Evolutionary conservation across 2,888 invertebrate genomes (phyloP), one percentile per base, ranked within the genome.

Genomic region (Therioaphis trifolii): DNA sequence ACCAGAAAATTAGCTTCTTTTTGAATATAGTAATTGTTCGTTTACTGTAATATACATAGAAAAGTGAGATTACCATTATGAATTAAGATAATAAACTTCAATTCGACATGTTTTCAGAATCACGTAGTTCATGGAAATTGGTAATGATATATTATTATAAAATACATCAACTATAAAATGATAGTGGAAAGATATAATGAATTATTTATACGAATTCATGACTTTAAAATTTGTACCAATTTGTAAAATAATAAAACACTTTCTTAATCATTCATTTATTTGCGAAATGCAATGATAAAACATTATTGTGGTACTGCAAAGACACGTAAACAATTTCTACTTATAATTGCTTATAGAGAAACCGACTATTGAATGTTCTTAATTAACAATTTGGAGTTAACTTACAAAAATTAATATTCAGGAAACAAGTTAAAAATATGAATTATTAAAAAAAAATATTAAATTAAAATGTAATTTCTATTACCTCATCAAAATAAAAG

Each of bases 1-100:
- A 77, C 29, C 21, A 77, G 63, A 77, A 77, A 63, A 63, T 76
- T 21, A 63, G 43, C 21, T 43, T 49, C 27, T 58, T 58, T 43
- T 24, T 27, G 0, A 24, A 75, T 40, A 35, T 40, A 12, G 21
- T 35, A 35, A 43, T 40, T 40, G 11, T 61, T 12, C 18, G 27
- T 76, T 76, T 76, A 7, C n/a, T 5, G 11, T 35, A 27, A 46
- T 43, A 58, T 12, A 43, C 2, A 76, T 5, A 2, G 0, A 55
- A 72, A 29, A 7, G 11, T 40, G 2, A 24, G 61, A 76, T 46
- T 14, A 61, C 61, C 40, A 27, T 58, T 18, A 75, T 43, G 9
- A 35, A 58, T 12, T 75, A 43, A 35, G 18, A 75, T 4, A 35
- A 40, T 24, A 46, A 18, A 43, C 7, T 58, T 0, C 12, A 27